A percentile compares a stretch with the other conserved stretches of the same genome.
Evolutionary conservation across 2,797 vertebrate genomes (phyloP).

Genomic region (Sandelia bainsii): DNA sequence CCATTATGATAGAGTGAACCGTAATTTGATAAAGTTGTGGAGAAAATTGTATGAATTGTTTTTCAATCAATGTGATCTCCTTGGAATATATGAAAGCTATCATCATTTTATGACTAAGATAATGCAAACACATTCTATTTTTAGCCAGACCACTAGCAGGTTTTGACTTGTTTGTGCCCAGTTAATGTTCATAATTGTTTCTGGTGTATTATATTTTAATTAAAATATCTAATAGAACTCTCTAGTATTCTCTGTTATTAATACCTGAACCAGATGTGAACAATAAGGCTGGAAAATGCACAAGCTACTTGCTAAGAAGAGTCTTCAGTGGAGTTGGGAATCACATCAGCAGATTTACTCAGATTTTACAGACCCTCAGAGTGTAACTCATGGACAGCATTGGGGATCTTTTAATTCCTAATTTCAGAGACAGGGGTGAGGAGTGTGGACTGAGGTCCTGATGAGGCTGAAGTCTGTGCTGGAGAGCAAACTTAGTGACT

Average conservation of each 20-base stretch:
- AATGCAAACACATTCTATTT: neutral
- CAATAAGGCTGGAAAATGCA: neutral
- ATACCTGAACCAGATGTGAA: slow-evolving; percentile 1
- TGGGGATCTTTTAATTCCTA: neutral
- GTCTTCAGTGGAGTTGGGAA: neutral
- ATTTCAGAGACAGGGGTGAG: neutral
- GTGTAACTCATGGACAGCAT: neutral
- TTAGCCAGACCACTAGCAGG: neutral
- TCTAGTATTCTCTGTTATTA: neutral
- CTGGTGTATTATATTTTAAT: neutral
- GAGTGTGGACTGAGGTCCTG: neutral
- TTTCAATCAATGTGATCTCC: neutral
- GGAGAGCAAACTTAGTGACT: neutral
- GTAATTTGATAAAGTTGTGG: slow-evolving; percentile 26
- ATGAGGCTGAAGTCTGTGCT: neutral
- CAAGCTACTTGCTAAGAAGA: neutral
- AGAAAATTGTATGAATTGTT: slow-evolving; percentile 10
- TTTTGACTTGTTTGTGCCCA: neutral
- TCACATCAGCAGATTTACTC: slow-evolving; percentile 13
- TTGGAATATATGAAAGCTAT: no score
- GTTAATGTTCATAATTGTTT: neutral
- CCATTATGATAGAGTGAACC: slow-evolving; percentile 19
- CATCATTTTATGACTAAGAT: no score
- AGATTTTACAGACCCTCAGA: slow-evolving; percentile 15
- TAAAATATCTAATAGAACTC: neutral